Evolutionary conservation across 2,888 invertebrate species (phyloP).

Genomic region (Eupithecia insigniata): DNA sequence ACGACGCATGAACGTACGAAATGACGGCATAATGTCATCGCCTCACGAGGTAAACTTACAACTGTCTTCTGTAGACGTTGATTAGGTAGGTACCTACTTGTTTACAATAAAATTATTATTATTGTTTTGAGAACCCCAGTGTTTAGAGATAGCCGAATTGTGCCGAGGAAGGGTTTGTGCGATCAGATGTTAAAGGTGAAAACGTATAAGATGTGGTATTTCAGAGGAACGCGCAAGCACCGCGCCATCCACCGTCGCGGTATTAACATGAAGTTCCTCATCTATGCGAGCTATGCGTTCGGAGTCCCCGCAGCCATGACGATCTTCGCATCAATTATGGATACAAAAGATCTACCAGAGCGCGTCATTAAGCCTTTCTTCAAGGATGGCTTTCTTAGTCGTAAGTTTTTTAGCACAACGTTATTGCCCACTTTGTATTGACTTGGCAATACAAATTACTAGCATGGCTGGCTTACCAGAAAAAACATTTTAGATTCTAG

Average conservation of each 20-base stretch:
- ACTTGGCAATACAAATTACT: not conserved
- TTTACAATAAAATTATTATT: too few relatives aligned
- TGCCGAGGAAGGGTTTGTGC: too few relatives aligned
- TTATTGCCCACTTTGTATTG: not conserved
- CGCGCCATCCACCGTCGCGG: constrained; percentile 45
- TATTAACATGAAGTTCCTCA: constrained; percentile 48
- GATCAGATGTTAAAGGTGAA: not conserved
- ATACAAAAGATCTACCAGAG: constrained; percentile 32
- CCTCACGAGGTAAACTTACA: too few relatives aligned
- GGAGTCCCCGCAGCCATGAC: constrained; percentile 48
- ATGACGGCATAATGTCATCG: too few relatives aligned
- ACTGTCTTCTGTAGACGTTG: too few relatives aligned
- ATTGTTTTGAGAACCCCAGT: too few relatives aligned
- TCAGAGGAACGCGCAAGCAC: constrained; percentile 35
- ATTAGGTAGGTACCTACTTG: too few relatives aligned
- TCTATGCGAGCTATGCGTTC: constrained; percentile 56
- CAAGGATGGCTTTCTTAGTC: constrained; percentile 34
- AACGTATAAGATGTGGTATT: not conserved
- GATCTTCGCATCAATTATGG: constrained; percentile 36
- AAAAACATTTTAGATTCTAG: too few relatives aligned
- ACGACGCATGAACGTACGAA: too few relatives aligned
- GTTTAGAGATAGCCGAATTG: too few relatives aligned
- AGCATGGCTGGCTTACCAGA: not conserved
- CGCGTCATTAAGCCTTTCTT: constrained; percentile 47
- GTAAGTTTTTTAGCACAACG: constrained; percentile 37